A percentile compares a stretch with the other conserved stretches of the same genome.
These are phyloP conservation scores for Pharmacophagus antenor DNA, from an alignment of 2,888 invertebrate species.

Conservation along the genomic window DNA sequence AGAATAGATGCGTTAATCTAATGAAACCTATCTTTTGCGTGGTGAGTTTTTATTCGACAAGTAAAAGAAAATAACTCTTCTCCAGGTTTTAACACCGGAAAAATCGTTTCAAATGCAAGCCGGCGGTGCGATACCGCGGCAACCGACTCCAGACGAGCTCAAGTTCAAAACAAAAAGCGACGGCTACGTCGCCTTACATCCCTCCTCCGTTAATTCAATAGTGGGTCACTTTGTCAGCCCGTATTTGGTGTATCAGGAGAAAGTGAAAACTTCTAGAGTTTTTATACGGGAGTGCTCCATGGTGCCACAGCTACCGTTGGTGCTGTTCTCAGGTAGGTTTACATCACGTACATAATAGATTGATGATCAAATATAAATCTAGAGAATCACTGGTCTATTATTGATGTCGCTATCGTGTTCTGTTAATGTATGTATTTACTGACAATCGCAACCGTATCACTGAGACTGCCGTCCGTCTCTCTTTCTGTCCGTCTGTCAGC, in stretches of 20 bases:
- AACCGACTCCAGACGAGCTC: constrained; percentile 85
- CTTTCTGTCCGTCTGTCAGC: no score
- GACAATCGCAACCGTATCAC: no score
- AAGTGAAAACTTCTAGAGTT: constrained; percentile 89
- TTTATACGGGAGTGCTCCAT: constrained; percentile 91
- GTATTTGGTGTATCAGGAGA: constrained; percentile 90
- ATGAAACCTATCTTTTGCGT: no score
- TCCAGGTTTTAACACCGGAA: constrained; percentile 86
- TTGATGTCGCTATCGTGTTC: no score
- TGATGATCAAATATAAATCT: no score
- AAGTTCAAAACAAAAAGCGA: constrained; percentile 88
- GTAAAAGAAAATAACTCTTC: constrained; percentile 9
- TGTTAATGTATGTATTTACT: no score
- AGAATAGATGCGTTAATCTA: no score
- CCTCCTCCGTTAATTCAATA: constrained; percentile 87
- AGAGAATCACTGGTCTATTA: no score
- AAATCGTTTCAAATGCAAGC: constrained; percentile 87
- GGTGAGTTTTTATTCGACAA: background rate
- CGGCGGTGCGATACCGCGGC: constrained; percentile 87
- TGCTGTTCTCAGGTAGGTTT: constrained; percentile 81
- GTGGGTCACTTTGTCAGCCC: constrained; percentile 86
- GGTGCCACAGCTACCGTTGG: constrained; percentile 87
- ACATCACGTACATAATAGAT: no score
- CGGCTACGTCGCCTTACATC: constrained; percentile 87
- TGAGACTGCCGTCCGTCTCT: no score